phyloP scores from a whole-genome alignment of 2,797 vertebrate genomes.

The Serranus cabrilla region DNA sequence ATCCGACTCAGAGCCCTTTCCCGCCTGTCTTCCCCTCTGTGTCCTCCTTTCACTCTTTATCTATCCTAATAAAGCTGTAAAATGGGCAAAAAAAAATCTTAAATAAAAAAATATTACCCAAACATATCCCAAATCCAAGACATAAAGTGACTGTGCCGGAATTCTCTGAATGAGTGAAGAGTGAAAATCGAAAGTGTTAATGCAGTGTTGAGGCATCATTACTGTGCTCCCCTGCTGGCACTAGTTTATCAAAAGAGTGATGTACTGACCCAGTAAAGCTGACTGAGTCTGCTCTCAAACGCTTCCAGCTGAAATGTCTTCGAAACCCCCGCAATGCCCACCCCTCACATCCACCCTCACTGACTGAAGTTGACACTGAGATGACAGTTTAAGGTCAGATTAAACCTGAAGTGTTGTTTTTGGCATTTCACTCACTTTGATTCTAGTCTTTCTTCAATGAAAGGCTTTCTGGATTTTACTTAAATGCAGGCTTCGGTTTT shows the following conservation, averaged over 20 bases:
- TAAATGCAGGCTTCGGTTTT: slow-evolving; percentile 57
- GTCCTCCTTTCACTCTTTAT: too few species aligned
- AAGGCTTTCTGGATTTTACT: slow-evolving; percentile 39
- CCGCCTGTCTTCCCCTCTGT: too few species aligned
- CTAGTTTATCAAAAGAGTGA: slow-evolving; percentile 22
- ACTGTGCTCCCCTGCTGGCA: slow-evolving; percentile 6
- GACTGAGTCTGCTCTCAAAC: slow-evolving; percentile 16
- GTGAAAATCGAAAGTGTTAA: slow-evolving; percentile 12
- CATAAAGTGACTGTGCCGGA: not conserved
- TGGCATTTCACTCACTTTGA: slow-evolving; percentile 22
- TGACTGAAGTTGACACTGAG: slow-evolving; percentile 46
- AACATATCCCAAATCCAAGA: too few species aligned
- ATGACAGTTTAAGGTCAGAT: slow-evolving; percentile 67
- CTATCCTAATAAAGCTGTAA: too few species aligned
- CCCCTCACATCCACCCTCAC: slow-evolving; percentile 4
- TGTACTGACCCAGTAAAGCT: slow-evolving; percentile 45
- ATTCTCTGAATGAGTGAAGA: not conserved
- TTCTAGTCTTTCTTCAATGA: slow-evolving; percentile 32
- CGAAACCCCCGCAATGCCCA: not conserved
- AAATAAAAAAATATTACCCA: too few species aligned
- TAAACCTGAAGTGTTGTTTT: slow-evolving; percentile 48
- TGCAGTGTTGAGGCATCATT: slow-evolving; percentile 8
- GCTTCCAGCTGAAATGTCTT: slow-evolving; percentile 29
- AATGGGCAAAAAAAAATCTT: too few species aligned
- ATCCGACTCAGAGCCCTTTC: too few species aligned